Conservation (phyloP, 1,140 invertebrate genomes). For the Cydia amplana region DNA sequence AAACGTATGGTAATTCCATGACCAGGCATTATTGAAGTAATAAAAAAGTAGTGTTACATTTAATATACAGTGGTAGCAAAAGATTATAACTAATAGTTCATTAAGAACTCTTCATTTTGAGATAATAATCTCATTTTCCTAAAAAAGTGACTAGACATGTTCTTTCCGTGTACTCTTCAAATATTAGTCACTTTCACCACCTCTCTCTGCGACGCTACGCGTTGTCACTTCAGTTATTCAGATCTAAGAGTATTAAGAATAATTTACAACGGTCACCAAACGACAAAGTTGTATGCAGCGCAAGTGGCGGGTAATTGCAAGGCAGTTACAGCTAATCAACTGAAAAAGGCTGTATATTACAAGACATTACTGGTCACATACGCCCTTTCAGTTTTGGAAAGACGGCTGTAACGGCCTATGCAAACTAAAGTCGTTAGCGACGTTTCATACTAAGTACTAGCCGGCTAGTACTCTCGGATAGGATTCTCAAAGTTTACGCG, state of each 20-base stretch:
- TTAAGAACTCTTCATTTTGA: no score
- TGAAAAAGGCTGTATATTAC: neutral
- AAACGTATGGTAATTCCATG: no score
- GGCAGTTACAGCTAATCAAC: neutral
- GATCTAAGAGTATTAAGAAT: neutral
- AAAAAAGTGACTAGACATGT: no score
- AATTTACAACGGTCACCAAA: constrained; percentile 9
- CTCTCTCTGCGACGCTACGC: neutral
- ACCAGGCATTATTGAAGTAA: no score
- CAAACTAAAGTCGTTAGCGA: constrained; percentile 13
- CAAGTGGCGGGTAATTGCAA: constrained; percentile 9
- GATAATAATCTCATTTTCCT: no score
- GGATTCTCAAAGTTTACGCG: neutral
- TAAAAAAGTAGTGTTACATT: no score
- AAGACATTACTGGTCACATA: neutral
- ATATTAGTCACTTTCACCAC: neutral
- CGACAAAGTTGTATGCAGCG: constrained; percentile 18
- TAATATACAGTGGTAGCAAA: no score
- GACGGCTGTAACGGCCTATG: neutral
- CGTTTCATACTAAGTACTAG: constrained; percentile 4
- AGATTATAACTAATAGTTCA: no score
- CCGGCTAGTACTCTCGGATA: no score
- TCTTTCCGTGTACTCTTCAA: no score
- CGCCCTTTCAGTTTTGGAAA: neutral
- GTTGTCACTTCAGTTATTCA: neutral